Conservation (phyloP, 1,140 invertebrate species). For the Cydia pomonella region DNA sequence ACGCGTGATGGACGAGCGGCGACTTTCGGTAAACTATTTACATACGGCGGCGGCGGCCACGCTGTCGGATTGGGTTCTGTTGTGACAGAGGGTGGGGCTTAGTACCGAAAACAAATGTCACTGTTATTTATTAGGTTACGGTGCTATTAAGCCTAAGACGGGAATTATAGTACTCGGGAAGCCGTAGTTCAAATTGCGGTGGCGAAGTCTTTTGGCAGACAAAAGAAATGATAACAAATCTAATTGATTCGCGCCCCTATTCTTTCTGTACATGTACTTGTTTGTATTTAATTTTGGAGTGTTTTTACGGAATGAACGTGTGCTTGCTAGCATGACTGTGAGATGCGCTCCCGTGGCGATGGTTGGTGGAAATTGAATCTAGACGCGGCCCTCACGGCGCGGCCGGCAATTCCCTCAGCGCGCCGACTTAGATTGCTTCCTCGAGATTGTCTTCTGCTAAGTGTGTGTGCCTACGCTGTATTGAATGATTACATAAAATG, state of each 20-base stretch:
- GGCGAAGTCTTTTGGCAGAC: slow-evolving; percentile 12
- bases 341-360: slow-evolving; percentile 54
- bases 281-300: background rate
- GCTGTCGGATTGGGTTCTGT: slow-evolving; percentile 76
- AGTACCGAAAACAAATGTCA: slow-evolving; percentile 79
- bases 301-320: background rate
- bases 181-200: slow-evolving; percentile 24
- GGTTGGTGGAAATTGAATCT: slow-evolving; percentile 68
- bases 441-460: slow-evolving; percentile 43
- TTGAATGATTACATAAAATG: background rate
- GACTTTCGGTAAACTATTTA: slow-evolving; percentile 80
- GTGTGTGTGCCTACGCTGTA: slow-evolving; percentile 34
- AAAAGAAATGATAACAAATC: background rate
- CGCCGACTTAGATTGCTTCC: slow-evolving; percentile 71
- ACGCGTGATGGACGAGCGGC: slow-evolving; percentile 79
- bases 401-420: slow-evolving; percentile 64
- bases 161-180: slow-evolving; percentile 54
- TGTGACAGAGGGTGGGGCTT: slow-evolving; percentile 78
- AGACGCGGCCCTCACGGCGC: slow-evolving; percentile 49
- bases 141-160: slow-evolving; percentile 71
- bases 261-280: background rate
- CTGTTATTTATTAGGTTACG: slow-evolving; percentile 79
- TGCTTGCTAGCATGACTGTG: slow-evolving; percentile 36
- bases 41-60: slow-evolving; percentile 69
- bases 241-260: slow-evolving; percentile 11